phyloP scores from a whole-genome alignment of 2,797 vertebrate genomes.

The Xenentodon cancila region DNA sequence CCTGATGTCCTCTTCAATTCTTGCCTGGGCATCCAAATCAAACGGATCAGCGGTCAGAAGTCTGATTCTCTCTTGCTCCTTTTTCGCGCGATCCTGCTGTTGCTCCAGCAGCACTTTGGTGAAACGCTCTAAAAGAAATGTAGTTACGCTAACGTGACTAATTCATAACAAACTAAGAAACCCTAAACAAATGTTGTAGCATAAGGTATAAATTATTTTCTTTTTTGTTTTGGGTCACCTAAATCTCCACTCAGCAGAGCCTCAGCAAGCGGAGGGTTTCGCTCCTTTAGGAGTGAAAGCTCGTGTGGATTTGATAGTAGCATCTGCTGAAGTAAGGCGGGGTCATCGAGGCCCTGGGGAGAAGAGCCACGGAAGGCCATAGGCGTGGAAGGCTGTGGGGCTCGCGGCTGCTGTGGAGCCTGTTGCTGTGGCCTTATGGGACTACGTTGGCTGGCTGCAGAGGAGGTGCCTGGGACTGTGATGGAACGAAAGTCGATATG shows the following conservation, averaged over 20 bases:
- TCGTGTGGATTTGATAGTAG: conserved; percentile 95
- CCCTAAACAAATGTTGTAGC: not conserved
- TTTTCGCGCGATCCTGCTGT: conserved; percentile 93
- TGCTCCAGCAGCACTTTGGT: conserved; percentile 94
- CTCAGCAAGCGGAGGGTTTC: conserved; percentile 94
- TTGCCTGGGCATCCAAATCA: conserved; percentile 97
- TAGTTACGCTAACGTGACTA: not conserved
- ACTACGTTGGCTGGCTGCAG: conserved; percentile 66
- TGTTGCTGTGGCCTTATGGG: conserved; percentile 66
- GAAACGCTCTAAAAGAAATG: conserved; percentile 87
- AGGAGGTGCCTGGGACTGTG: conserved; percentile 90
- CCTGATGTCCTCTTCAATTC: conserved; percentile 99
- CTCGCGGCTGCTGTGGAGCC: conserved; percentile 46
- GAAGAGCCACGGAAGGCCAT: conserved; percentile 78
- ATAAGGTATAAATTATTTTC: not conserved
- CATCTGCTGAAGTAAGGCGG: conserved; percentile 95
- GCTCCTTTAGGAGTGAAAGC: conserved; percentile 95
- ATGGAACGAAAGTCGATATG: conserved; percentile 98
- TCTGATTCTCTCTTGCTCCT: conserved; percentile 95
- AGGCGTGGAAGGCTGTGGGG: conserved; percentile 64
- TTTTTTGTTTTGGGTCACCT: conserved; percentile 77
- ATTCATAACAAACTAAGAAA: conserved; percentile 5
- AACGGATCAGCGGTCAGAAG: conserved; percentile 97
- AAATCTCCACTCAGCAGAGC: conserved; percentile 96
- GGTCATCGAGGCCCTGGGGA: conserved; percentile 94